These are phyloP conservation scores for Endomychus coccineus DNA, from an alignment of 2,888 invertebrate species.

Conservation along the genomic window DNA sequence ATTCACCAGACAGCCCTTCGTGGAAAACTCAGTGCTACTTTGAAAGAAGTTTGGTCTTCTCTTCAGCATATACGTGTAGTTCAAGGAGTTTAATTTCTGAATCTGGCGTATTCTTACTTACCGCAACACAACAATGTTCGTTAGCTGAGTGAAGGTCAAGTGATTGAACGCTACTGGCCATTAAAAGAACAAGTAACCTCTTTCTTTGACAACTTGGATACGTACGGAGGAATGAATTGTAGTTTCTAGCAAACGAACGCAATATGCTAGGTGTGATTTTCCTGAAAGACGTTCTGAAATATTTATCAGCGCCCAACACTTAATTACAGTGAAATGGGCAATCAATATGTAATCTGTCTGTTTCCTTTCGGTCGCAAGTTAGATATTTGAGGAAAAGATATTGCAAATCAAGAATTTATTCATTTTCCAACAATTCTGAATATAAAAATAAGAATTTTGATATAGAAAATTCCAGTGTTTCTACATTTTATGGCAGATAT, in stretches of 20 bases:
- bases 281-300: slow-evolving; percentile 13
- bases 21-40: slow-evolving; percentile 22
- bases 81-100: slow-evolving; percentile 20
- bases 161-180: slow-evolving; percentile 21
- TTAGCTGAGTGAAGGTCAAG: slow-evolving; percentile 26
- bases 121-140: slow-evolving; percentile 26
- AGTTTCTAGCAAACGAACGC: slow-evolving; percentile 20
- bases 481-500: slow-evolving; percentile 11
- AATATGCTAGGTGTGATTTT: slow-evolving; percentile 21
- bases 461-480: slow-evolving; percentile 27
- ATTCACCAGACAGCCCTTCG: too few relatives aligned
- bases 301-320: slow-evolving; percentile 20
- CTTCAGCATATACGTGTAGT: slow-evolving; percentile 22
- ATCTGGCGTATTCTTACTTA: slow-evolving; percentile 29
- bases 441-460: slow-evolving; percentile 25
- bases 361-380: slow-evolving; percentile 22
- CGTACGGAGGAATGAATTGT: slow-evolving; percentile 24
- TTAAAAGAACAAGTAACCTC: slow-evolving; percentile 25
- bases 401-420: slow-evolving; percentile 10
- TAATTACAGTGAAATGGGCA: slow-evolving; percentile 20
- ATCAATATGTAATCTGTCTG: slow-evolving; percentile 22
- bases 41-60: slow-evolving; percentile 22
- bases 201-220: slow-evolving; percentile 25
- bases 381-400: slow-evolving; percentile 17
- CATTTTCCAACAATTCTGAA: slow-evolving; percentile 25